Base-by-base conservation (phyloP, 2,888 invertebrate species). In the Orthosia gothica region DNA sequence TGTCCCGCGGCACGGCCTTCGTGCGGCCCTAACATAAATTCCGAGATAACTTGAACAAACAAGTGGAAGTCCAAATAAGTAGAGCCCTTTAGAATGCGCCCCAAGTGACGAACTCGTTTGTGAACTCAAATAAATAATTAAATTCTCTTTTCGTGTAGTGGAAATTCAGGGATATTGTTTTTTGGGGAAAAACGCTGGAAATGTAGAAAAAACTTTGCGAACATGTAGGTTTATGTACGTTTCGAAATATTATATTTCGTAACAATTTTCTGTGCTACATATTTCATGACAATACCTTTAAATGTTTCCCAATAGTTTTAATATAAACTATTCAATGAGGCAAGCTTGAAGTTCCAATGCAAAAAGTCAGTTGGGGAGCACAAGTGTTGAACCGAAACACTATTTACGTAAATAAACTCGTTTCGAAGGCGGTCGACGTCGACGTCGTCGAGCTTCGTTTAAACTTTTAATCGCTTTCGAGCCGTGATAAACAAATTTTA, bases 401-500 rank as follows among this genome's bases (percentile, higher is more conserved):
- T 94, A 94, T 94, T 93, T 92, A 93, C 91, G 93, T 91, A 94
- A 94, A 95, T 94, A 94, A 96, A 95, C 93, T 95, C 92, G 91
- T 93, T 92, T 58, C 76, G 93, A 94, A 95, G 94, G 95, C 95
- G 91, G 94, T 92, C 93, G 91, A 93, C 95, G 94, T 92, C 93
- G 91, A 93, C 95, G 93, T 93, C 92, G 92, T 92, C 93, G 93
- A 92, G 92, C 93, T 94, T 95, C 96, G 95, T 95, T 96, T 95
- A 95, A 96, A 96, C 92, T 96, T 96, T 96, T 96, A 96, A 96
- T 96, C 96, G 95, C 94, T 95, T 96, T 93, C 93, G 92, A 95
- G 95, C 94, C 94, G 94, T 94, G 96, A 96, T 96, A 95, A 96
- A 95, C 95, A 95, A 96, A 96, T 96, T 96, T 96, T 96, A 96